Evolutionary conservation across 30 jellyfish, hydroid and myxozoan genomes (phyloP).

Genomic region (Chrysaora quinquecirrha): DNA sequence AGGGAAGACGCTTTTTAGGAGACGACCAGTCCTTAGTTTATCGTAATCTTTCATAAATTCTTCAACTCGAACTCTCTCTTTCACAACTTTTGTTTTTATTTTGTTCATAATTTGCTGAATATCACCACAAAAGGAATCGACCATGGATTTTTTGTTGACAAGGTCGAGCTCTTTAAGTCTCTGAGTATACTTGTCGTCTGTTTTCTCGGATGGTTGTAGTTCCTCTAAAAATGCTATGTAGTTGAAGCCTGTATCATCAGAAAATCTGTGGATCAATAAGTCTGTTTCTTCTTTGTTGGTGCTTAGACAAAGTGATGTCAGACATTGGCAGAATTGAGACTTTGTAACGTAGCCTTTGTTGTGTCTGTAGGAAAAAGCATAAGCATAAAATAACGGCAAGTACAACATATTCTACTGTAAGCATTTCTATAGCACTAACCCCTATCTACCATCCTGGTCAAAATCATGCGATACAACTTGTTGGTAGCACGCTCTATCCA

Average conservation of each 20-base stretch:
- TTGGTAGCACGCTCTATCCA: too few relatives aligned
- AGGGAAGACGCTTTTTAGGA: constrained; percentile 84
- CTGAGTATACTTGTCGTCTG: constrained; percentile 68
- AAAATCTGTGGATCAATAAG: constrained; percentile 64
- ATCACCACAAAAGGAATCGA: constrained; percentile 41
- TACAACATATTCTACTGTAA: too few relatives aligned
- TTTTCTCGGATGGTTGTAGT: constrained; percentile 85
- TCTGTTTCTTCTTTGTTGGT: constrained; percentile 70
- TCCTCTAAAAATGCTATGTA: constrained; percentile 78
- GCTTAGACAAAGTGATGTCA: constrained; percentile 68
- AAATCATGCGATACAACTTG: too few relatives aligned
- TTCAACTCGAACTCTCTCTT: constrained; percentile 77
- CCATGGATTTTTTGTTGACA: constrained; percentile 40
- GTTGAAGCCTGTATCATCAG: constrained; percentile 94
- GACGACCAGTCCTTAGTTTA: constrained; percentile 85
- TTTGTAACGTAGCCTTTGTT: constrained; percentile 90
- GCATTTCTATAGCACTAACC: too few relatives aligned
- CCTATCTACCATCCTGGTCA: too few relatives aligned
- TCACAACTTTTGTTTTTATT: constrained; percentile 76
- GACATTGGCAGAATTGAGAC: constrained; percentile 92
- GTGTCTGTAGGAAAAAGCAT: constrained; percentile 87
- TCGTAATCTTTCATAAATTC: constrained; percentile 93
- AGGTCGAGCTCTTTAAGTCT: constrained; percentile 77
- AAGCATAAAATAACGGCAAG: too few relatives aligned
- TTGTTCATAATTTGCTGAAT: constrained; percentile 72